Percentiles rank a stretch among this genome's conserved stretches.
Evolutionary conservation across 1,140 invertebrate species (phyloP).

Genomic region (Drosophila lacertosa): DNA sequence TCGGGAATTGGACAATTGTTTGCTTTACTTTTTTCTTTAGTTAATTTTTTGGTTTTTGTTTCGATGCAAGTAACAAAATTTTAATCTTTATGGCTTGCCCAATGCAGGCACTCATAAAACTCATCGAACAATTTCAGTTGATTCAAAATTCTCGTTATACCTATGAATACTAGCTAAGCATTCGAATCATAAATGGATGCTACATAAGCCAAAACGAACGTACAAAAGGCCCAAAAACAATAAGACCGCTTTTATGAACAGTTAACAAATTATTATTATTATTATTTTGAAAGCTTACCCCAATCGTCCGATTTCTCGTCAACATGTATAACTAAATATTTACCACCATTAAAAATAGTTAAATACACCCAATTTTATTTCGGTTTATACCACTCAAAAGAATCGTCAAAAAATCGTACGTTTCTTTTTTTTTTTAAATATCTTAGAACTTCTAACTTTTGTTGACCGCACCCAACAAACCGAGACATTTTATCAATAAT

Average conservation of each 20-base stretch:
- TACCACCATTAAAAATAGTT: neutral
- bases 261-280: neutral
- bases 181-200: neutral
- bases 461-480: no score
- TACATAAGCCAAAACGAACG: no score
- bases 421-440: no score
- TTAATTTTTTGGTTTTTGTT: conserved; percentile 1
- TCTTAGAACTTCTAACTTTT: no score
- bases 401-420: no score
- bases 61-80: neutral
- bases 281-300: neutral
- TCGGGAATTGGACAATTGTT: conserved; percentile 5
- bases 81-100: neutral
- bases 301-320: neutral
- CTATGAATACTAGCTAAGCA: no score
- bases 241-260: neutral
- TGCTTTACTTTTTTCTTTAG: neutral
- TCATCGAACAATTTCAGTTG: neutral
- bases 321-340: neutral
- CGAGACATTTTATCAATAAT: no score
- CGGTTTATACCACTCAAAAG: no score
- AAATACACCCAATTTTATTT: no score
- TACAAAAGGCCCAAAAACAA: no score
- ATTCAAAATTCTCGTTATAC: neutral
- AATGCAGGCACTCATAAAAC: neutral